Percentiles rank a stretch among this genome's conserved stretches.
Conservation (phyloP, 2,113 vertebrate genomes). For the Rhagologus leucostigma region DNA sequence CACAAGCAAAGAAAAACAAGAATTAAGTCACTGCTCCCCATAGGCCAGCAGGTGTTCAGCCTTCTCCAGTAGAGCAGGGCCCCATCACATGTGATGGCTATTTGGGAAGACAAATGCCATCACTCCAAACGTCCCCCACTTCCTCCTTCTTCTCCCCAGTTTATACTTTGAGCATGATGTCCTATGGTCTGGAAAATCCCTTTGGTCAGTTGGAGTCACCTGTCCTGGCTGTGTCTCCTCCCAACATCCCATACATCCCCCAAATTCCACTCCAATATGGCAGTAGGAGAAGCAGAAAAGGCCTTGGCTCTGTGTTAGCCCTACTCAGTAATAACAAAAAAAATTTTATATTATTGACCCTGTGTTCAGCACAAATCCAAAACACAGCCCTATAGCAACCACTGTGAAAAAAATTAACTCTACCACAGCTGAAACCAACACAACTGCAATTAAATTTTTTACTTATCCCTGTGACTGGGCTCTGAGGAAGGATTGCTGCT, state of each 20-base stretch:
- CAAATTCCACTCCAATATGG: fast-evolving
- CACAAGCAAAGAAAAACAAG: not conserved
- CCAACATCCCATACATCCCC: fast-evolving
- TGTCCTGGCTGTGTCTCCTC: not conserved
- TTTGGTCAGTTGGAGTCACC: not conserved
- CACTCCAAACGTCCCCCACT: not conserved
- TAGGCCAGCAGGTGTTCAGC: not conserved
- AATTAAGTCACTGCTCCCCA: not conserved
- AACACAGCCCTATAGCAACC: not conserved
- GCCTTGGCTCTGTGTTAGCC: not conserved
- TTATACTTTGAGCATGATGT: not conserved
- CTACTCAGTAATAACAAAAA: not conserved
- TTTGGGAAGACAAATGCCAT: not conserved
- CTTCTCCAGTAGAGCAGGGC: not conserved
- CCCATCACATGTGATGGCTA: not conserved
- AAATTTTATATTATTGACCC: not conserved
- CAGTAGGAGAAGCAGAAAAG: fast-evolving
- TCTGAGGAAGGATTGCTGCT: not conserved
- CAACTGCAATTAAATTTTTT: not conserved
- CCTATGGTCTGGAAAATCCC: fast-evolving
- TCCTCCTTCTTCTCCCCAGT: not conserved
- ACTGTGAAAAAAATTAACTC: not conserved
- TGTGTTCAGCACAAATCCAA: not conserved
- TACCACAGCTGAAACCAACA: not conserved
- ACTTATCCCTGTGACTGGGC: not conserved